Evolutionary conservation across 2,888 invertebrate species (phyloP), one percentile per base, ranked within the genome.

Genomic region (Bimastos eiseni): DNA sequence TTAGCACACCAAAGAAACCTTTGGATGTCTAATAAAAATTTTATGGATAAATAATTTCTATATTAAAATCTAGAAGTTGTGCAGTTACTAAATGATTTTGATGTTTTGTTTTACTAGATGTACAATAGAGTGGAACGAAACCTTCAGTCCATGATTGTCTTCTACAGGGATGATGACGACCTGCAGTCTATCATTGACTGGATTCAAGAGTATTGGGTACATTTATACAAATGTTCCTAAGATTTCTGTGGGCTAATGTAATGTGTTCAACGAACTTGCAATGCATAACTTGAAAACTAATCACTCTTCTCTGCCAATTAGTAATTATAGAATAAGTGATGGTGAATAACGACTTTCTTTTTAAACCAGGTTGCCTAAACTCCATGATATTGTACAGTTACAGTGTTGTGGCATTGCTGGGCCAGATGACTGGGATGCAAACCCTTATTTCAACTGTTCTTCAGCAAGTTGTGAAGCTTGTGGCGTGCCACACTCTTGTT

Each of bases 111-210:
- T 30, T 30, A n/a, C n/a, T n/a, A 70, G 70, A n/a, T 70, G 30
- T n/a, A 70, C 70, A n/a, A n/a, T 70, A 13, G 5, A 8, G 70
- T 70, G 70, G n/a, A 70, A n/a, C 8, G 8, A n/a, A 70, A 70
- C 70, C 70, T 70, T 70, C 30, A 70, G 70, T 70, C 70, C 5
- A 70, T 70, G 70, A 70, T 70, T n/a, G 70, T 70, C n/a, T 8
- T 30, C 70, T 70, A 70, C 70, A 70, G 70, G n/a, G 70, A 70
- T n/a, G 70, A 70, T 8, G 70, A 2, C 11, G 70, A 70, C 70
- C n/a, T 70, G 70, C 70, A n/a, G 70, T 70, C 70, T 70, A n/a
- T 70, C 70, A 70, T 70, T n/a, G 70, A 70, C 70, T 70, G 70
- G 70, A 5, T 70, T 70, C 70, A 70, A 13, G 24, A 55, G n/a